Base-by-base conservation (phyloP, 2,113 vertebrate species). In the Pristiophorus japonicus region DNA sequence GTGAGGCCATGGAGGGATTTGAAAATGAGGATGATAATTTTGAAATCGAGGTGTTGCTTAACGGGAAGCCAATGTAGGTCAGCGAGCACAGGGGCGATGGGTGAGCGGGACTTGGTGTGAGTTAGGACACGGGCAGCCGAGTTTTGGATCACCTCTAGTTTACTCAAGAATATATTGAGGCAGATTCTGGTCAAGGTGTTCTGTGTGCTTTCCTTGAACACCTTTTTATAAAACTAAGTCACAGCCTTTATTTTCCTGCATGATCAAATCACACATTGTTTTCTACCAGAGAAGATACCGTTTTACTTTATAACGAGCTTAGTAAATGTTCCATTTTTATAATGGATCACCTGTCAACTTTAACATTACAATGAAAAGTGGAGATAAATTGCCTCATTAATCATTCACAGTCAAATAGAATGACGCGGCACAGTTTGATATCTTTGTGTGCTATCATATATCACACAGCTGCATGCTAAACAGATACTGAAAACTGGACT, bases 391-490 rank as follows among this genome's bases (percentile, higher is more conserved):
- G 65, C 65, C 93, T 51, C 93, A 94, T 94, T 94, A 51, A 94
- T 94, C 65, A 94, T 94, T 70, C 66, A 67, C 91, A 94, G 42
- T 47, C 66, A 94, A 70, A 73, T 47, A 51, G 93, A 94, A 94
- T 94, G 45, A 34, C 22, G 22, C 18, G 66, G 24, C 18, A 94
- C 65, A 47, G 93, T 94, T 94, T 70, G 93, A 70, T 70, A 70
- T 70, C 65, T 73, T 94, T 12, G 2, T 94, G 38, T 63, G 96
- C 73, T 95, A 96, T 96, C 91, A 66, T 96, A 96, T 96, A 95
- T 97, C 96, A 24, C 18, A 91, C 90, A 45, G 87, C 97, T 97
- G 97, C 97, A 97, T 95, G 94, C 42, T 96, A 97, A 97, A 97
- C 96, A 96, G 96, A 95, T 55, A 55, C 96, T 94, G 65, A 59